Evolutionary conservation across 2,888 invertebrate species (phyloP), one percentile per base, ranked within the genome.

Genomic region (Eledona agricola): DNA sequence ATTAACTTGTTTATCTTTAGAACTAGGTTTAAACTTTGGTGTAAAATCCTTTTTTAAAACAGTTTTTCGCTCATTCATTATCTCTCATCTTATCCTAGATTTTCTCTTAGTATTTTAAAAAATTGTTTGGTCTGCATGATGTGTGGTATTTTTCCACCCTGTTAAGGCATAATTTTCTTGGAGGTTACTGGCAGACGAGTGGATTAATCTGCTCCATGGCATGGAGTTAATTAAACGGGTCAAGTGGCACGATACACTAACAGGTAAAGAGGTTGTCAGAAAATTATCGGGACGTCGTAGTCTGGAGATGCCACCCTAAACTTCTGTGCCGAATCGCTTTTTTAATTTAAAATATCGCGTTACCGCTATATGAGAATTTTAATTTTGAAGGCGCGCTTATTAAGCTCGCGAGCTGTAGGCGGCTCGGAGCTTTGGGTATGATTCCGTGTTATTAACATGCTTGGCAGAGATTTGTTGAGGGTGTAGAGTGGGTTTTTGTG

Each of bases 201-300:
- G 29, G 42, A 42, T 42, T 42, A 42, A 42, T 42, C 31, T 42
- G 29, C 29, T 31, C 10, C 29, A 15, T 15, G 5, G 29, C 29
- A 31, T 42, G 20, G 29, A 31, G 42, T 42, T 42, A 42, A 42
- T 42, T 42, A 42, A 42, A 31, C 42, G 29, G 42, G 42, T 42
- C 42, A 42, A 42, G 29, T 42, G 31, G 42, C 31, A 29, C n/a
- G 22, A 29, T 42, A 42, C 20, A 38, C 26, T 38, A 25, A 28
- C 42, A 42, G 42, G 42, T 42, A 31, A 29, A 31, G 42, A 42
- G 31, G 22, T n/a, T 17, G 23, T 19, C 17, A 28, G n/a, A 40
- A 29, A 23, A 22, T 42, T 42, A 42, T 29, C 29, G 20, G 11
- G 31, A 31, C 20, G 13, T 22, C 29, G 16, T 25, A 29, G 12